Evolutionary conservation across 2,888 invertebrate species (phyloP), one percentile per base, ranked within the genome.

Genomic region (Loripinus fragilis): DNA sequence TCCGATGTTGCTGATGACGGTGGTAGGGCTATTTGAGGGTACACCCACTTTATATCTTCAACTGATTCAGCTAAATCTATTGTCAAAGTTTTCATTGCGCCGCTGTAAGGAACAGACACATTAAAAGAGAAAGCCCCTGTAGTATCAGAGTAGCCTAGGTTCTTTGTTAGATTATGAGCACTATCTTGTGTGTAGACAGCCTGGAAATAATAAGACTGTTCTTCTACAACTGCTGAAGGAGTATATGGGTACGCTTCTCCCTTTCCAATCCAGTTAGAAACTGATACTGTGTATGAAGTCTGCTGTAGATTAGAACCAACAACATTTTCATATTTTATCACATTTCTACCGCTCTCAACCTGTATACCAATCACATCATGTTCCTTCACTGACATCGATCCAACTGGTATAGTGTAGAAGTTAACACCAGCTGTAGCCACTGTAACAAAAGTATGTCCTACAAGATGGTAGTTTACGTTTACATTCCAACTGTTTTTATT

Each of bases 361-460:
- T 89, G 85, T 25, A 89, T 80, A 2, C 86, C 90, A 30, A 90
- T 65, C 28, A 90, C 55, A 80, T 90, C 89, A 33, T 77, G 64
- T 38, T 76, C 71, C n/a, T 85, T 45, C 0, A 88, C 82, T 5
- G 52, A 38, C 17, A 86, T 78, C 30, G 76, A 81, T 28, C 55
- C 74, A 0, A 76, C 80, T 17, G 60, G 45, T 7, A 85, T 75
- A 0, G 69, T 68, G 52, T 60, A 78, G 20, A 42, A 74, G 5
- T 70, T 75, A 15, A 75, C 71, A 17, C 83, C 83, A 15, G 76
- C 66, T 2, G 68, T 69, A 1, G 78, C 70, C n/a, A 86, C 72
- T 12, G 85, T 66, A 5, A 85, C 76, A 5, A 65, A 68, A 0
- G 85, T 78, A 38, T 81, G 78, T n/a, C 83, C 81, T 8, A 80